These are phyloP conservation scores for Nanorana parkeri DNA, from an alignment of 2,113 vertebrate species.

Conservation along the genomic window DNA sequence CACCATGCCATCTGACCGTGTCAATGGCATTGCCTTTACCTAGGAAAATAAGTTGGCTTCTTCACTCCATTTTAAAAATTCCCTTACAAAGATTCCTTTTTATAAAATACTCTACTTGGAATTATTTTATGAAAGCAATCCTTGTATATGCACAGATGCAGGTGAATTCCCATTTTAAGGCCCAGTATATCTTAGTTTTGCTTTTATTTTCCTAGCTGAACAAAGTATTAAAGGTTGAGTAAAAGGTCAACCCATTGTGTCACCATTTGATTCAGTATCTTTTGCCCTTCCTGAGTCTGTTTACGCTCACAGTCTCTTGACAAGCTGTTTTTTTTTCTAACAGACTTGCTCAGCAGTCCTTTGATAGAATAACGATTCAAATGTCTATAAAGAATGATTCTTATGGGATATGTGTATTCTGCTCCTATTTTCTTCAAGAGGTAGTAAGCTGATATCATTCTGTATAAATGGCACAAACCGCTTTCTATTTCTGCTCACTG, in stretches of 20 bases:
- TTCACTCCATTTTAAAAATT: too few species aligned
- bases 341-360: slow-evolving; percentile 22
- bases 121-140: too few species aligned
- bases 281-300: background rate
- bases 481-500: background rate
- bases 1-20: too few species aligned
- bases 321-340: slow-evolving; percentile 12
- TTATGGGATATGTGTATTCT: background rate
- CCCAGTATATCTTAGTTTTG: background rate
- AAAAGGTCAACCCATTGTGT: slow-evolving; percentile 33
- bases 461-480: background rate
- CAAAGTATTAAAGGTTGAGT: slow-evolving; percentile 17
- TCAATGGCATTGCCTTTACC: too few species aligned
- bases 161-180: background rate
- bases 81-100: too few species aligned
- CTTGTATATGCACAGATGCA: background rate
- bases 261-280: slow-evolving; percentile 18
- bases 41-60: too few species aligned
- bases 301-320: slow-evolving; percentile 27
- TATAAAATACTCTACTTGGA: too few species aligned
- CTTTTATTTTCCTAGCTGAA: background rate
- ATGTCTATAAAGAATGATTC: slow-evolving; percentile 23
- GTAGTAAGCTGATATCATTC: slow-evolving; percentile 2
- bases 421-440: slow-evolving; percentile 8
- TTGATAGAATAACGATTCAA: slow-evolving; percentile 34